Base-by-base conservation (phyloP, 1,140 invertebrate species). In the Cydia pomonella region DNA sequence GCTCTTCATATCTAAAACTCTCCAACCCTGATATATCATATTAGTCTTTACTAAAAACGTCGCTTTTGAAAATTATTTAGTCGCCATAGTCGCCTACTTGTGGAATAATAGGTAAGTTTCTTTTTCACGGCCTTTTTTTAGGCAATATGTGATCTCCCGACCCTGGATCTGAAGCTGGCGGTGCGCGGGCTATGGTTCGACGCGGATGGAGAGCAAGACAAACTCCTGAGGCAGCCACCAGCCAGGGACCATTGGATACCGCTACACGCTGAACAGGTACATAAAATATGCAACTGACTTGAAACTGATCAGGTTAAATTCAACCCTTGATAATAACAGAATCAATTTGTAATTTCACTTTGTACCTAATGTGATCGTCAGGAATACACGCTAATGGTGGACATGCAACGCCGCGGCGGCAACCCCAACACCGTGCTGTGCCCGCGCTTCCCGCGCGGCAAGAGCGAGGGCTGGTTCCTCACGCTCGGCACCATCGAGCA, bases 381-480 rank as follows among this genome's bases (percentile, higher is more conserved):
- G 88, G 96, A 97, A 81, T 98, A 97, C 87, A 95, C 95, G 0
- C 85, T 97, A 27, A 87, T 93, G 10, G 86, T 97, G 21, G 94
- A 94, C 38, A 87, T 95, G 78, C 93, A 87, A 13, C 91, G 94
- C 33, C 84, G 92, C 13, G 93, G 93, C n/a, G 85, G 84, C 6
- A 84, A 93, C 88, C 74, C 95, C 0, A 90, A 94, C 76, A 94
- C 95, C 87, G 97, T 97, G 12, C 93, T 97, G 79, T 96, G 97
- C 80, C 97, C 97, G 6, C 95, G 95, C 78, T 99, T 98, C 93
- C 96, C 97, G 0, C 98, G 98, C 88, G 95, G 96, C 6, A 99
- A 99, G 93, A 97, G 98, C 80, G 98, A 99, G 90, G 97, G 97
- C 64, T 99, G 98, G 98, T 97, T 99, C 89, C 82, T 99, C 0